Conservation (phyloP, 1,140 invertebrate genomes). For the Drosophila nasuta region DNA sequence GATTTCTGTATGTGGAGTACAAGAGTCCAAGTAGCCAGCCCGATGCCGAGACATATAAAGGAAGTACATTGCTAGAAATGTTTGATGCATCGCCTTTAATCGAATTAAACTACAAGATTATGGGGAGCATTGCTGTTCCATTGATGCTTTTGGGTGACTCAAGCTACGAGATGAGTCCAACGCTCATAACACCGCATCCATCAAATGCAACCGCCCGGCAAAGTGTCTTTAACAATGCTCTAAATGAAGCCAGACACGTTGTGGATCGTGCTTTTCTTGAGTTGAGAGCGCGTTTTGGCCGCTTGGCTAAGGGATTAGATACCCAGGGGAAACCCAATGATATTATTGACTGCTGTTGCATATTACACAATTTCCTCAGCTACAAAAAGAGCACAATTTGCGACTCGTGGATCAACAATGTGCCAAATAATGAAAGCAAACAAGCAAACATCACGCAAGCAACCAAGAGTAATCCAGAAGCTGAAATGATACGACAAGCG, state of each 20-base stretch:
- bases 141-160: not conserved
- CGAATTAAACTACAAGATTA: not conserved
- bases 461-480: not conserved
- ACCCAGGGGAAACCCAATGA: not conserved
- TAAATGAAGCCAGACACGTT: not conserved
- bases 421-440: not conserved
- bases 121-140: not conserved
- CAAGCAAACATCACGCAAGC: not conserved
- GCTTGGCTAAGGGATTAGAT: not conserved
- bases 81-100: not conserved
- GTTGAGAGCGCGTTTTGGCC: not conserved
- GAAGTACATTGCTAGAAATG: not conserved
- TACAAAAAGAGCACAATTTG: not conserved
- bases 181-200: slow-evolving; percentile 1
- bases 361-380: slow-evolving; percentile 12
- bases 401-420: not conserved
- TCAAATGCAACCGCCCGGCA: not conserved
- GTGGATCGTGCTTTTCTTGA: not conserved
- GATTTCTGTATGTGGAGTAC: not conserved
- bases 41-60: not conserved
- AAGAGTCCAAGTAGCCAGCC: not conserved
- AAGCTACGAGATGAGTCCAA: not conserved
- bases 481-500: no score
- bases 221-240: not conserved
- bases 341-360: slow-evolving; percentile 3